Evolutionary conservation across 2,113 vertebrate species (phyloP), one percentile per base, ranked within the genome.

Genomic region (Pithys albifrons): DNA sequence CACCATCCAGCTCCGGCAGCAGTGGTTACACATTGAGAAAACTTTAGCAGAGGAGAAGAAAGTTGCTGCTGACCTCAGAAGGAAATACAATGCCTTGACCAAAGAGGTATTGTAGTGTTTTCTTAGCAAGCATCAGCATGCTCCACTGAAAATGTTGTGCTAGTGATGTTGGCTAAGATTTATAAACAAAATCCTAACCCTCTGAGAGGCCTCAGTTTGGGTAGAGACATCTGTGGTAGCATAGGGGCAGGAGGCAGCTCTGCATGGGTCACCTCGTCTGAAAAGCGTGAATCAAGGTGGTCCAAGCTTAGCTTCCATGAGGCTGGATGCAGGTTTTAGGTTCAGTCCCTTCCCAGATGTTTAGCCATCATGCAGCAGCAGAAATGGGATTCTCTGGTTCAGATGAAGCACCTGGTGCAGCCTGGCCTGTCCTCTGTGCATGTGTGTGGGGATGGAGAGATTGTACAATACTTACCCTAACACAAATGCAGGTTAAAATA

Each of bases 21-120:
- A 96, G 89, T 95, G 98, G 7, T 72, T 99, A 64, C 98, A 98
- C 65, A 97, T 99, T 46, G 98, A 99, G 85, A 98, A 99, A 28
- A 97, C 97, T 55, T 97, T 99, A 85, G 84, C 48, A 51, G 98
- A 99, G 94, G 98, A 99, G 96, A 99, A 97, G 93, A 98, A 98
- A 97, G 78, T 20, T 16, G 93, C 97, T 6, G 98, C 98, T 52
- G 96, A 89, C 55, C 97, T 99, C 92, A 98, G 96, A 96, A 98
- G 98, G 92, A 98, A 99, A 75, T 97, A 92, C 11, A 98, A 99
- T 48, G 77, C 96, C 9, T 86, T 99, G 37, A 65, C 94, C 52
- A 98, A 98, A 97, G 99, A 99, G 98, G 99, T 99, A 97, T 3
- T 57, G 7, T 45, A 51, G 3, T 58, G 62, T 95, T 58, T 85